These are phyloP conservation scores for Homarus gammarus DNA, from an alignment of 2,888 invertebrate genomes.

Conservation along the genomic window DNA sequence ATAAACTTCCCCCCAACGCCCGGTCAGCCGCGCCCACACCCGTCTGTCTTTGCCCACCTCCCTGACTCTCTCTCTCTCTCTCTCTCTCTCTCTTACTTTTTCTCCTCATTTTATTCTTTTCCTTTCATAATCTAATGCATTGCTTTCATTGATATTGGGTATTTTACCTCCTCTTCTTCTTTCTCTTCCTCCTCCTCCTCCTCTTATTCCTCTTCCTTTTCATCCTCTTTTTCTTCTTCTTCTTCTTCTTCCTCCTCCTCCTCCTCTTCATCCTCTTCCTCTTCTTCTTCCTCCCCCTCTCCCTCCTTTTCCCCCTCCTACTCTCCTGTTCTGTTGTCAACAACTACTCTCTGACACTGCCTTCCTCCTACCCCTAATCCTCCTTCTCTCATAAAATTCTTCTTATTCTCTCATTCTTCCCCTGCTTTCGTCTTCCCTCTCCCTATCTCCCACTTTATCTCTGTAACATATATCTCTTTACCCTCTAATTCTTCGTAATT, in stretches of 20 bases:
- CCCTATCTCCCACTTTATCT: no score
- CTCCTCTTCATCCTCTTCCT: neutral
- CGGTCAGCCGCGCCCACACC: constrained; percentile 12
- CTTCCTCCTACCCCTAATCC: neutral
- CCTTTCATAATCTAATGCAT: neutral
- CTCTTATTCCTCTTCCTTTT: neutral
- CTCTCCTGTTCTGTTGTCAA: constrained; percentile 7
- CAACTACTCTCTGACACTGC: neutral
- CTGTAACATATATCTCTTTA: neutral
- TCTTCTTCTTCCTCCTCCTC: neutral
- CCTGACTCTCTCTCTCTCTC: neutral
- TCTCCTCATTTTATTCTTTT: neutral
- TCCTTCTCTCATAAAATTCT: no score
- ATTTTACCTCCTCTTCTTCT: neutral
- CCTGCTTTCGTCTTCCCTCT: neutral
- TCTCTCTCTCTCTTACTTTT: neutral
- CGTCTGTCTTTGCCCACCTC: neutral
- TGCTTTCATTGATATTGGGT: no score
- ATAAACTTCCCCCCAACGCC: constrained; percentile 19
- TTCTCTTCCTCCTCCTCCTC: neutral
- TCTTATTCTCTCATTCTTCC: neutral
- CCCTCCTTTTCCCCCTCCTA: neutral
- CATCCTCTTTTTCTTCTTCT: neutral
- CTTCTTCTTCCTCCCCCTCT: neutral
- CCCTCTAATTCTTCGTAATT: neutral